Conservation (phyloP, 2,113 vertebrate species). For the Hippocampus zosterae region DNA sequence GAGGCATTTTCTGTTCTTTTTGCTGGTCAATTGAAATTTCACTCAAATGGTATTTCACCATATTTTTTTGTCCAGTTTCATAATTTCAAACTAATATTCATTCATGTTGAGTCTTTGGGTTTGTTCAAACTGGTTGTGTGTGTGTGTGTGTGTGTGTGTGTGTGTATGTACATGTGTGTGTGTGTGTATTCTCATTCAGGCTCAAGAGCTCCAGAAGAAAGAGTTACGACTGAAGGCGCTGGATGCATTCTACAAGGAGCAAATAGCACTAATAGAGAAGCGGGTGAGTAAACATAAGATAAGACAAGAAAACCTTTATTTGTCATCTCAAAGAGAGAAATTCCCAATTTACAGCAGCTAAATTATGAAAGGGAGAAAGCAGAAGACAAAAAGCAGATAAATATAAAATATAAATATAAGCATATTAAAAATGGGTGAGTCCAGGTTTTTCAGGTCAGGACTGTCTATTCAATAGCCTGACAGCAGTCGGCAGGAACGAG, state of each 20-base stretch:
- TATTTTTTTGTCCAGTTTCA: background rate
- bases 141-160: background rate
- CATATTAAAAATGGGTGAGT: no score
- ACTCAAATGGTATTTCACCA: background rate
- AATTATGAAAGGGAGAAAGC: no score
- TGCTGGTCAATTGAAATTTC: background rate
- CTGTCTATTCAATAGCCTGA: no score
- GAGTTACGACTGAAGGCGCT: slow-evolving; percentile 77
- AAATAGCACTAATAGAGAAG: slow-evolving; percentile 80
- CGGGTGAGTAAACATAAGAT: slow-evolving; percentile 68
- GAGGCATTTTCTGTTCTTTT: background rate
- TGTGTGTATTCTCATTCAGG: slow-evolving; percentile 59
- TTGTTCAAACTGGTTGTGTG: slow-evolving; percentile 6
- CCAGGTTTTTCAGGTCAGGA: no score
- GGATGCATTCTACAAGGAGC: slow-evolving; percentile 83
- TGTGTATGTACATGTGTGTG: slow-evolving; percentile 3
- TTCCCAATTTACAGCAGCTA: no score
- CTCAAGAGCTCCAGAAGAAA: slow-evolving; percentile 76
- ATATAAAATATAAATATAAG: no score
- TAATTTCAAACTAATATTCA: background rate
- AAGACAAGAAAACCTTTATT: no score
- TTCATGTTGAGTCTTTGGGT: background rate
- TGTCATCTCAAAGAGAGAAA: no score
- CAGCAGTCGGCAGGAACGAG: no score
- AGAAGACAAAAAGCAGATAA: no score